Evolutionary conservation across 2,888 invertebrate species (phyloP).

Genomic region (Drosophila mimica): DNA sequence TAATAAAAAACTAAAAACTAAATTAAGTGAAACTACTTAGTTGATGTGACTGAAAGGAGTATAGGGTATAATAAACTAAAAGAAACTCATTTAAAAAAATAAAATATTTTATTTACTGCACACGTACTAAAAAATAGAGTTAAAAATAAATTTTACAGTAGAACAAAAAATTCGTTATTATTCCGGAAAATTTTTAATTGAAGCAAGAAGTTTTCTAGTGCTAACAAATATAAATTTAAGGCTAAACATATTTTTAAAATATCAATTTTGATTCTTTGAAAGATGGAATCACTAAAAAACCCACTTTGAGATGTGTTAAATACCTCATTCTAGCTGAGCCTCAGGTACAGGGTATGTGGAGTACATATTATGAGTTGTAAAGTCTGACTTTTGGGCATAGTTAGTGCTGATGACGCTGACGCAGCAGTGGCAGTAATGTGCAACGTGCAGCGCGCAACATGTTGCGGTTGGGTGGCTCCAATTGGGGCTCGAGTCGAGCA

Average conservation of each 20-base stretch:
- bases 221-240: too few relatives aligned
- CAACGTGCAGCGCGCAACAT: conserved; percentile 66
- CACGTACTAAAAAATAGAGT: too few relatives aligned
- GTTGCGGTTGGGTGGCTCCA: conserved; percentile 73
- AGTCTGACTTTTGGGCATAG: conserved; percentile 52
- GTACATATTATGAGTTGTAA: conserved; percentile 12
- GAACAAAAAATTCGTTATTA: too few relatives aligned
- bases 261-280: background rate
- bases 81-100: background rate
- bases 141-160: too few relatives aligned
- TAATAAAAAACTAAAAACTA: too few relatives aligned
- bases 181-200: too few relatives aligned
- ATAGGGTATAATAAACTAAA: background rate
- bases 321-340: background rate
- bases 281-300: too few relatives aligned
- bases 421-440: conserved; percentile 26
- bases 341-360: conserved; percentile 18
- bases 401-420: conserved; percentile 38
- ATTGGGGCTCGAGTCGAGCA: conserved; percentile 76
- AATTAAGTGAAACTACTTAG: background rate
- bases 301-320: too few relatives aligned
- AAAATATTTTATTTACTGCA: background rate
- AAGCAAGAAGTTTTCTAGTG: too few relatives aligned
- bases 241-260: background rate
- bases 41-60: background rate